A percentile compares a stretch with the other conserved stretches of the same genome.
Evolutionary conservation across 2,888 invertebrate genomes (phyloP).

Genomic region (Agrenia bidenticulata): DNA sequence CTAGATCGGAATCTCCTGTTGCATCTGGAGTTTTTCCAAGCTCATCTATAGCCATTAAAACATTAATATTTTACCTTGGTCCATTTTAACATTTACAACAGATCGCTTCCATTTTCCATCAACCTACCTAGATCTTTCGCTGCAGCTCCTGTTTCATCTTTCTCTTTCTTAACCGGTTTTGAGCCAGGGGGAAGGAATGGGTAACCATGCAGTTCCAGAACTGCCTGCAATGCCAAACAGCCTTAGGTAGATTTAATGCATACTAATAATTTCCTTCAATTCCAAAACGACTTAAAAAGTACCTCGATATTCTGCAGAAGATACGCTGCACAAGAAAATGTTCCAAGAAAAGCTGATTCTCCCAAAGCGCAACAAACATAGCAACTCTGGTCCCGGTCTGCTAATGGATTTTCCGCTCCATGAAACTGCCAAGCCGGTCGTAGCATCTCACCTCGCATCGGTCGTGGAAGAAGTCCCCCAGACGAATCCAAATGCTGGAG

Average conservation of each 20-base stretch:
- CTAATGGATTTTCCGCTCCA: conserved; percentile 52
- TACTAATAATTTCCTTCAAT: background rate
- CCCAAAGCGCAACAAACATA: conserved; percentile 51
- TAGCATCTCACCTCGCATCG: conserved; percentile 47
- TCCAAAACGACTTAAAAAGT: background rate
- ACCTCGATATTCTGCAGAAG: conserved; percentile 50
- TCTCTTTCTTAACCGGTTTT: background rate
- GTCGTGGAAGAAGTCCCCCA: conserved; percentile 47
- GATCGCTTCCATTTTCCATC: no score
- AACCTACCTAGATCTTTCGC: no score
- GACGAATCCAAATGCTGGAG: conserved; percentile 51
- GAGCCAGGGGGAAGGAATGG: conserved; percentile 12
- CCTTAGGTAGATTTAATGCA: background rate
- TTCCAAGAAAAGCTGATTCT: conserved; percentile 50
- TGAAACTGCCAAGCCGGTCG: conserved; percentile 50
- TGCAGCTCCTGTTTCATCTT: background rate
- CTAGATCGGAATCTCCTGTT: background rate
- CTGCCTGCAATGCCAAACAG: conserved; percentile 30
- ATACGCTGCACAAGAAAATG: conserved; percentile 47
- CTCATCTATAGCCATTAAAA: background rate
- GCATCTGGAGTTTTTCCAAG: background rate
- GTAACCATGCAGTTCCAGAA: conserved; percentile 48
- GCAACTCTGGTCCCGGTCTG: conserved; percentile 50
- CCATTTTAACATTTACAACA: conserved; percentile 4
- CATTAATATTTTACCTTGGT: background rate